A percentile compares a stretch with the other conserved stretches of the same genome.
Conservation (phyloP, 1,140 invertebrate genomes). For the Dreissena rostriformis region DNA sequence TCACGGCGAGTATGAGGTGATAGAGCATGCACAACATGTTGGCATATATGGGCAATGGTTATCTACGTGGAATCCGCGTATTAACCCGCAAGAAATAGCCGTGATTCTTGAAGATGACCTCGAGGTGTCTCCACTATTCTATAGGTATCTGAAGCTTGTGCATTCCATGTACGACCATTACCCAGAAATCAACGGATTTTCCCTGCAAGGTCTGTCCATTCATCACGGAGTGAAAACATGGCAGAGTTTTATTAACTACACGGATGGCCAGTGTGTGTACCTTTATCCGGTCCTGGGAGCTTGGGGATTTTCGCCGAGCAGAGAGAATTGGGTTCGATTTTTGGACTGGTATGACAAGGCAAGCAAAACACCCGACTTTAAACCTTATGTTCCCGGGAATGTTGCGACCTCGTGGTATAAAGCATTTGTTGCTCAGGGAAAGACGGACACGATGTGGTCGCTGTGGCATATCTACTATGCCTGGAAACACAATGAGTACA, state of each 20-base stretch:
- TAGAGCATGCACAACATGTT: conserved; percentile 54
- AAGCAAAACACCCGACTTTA: conserved; percentile 41
- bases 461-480: conserved; percentile 71
- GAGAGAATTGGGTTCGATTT: conserved; percentile 60
- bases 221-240: conserved; percentile 18
- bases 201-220: conserved; percentile 56
- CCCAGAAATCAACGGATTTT: conserved; percentile 59
- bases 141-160: conserved; percentile 61
- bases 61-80: conserved; percentile 57
- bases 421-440: conserved; percentile 42
- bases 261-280: conserved; percentile 45
- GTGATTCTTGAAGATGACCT: conserved; percentile 69
- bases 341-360: conserved; percentile 63
- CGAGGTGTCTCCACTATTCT: conserved; percentile 62
- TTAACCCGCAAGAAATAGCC: conserved; percentile 61
- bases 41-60: conserved; percentile 71
- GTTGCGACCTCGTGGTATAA: conserved; percentile 62
- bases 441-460: conserved; percentile 64
- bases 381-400: conserved; percentile 64
- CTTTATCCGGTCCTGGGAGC: conserved; percentile 62
- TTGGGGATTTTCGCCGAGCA: conserved; percentile 68
- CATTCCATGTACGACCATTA: conserved; percentile 62
- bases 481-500: conserved; percentile 53
- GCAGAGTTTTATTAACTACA: not conserved
- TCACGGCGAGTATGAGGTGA: conserved; percentile 56